phyloP scores from a whole-genome alignment of 2,888 invertebrate genomes.

The Eristalinus aeneus region DNA sequence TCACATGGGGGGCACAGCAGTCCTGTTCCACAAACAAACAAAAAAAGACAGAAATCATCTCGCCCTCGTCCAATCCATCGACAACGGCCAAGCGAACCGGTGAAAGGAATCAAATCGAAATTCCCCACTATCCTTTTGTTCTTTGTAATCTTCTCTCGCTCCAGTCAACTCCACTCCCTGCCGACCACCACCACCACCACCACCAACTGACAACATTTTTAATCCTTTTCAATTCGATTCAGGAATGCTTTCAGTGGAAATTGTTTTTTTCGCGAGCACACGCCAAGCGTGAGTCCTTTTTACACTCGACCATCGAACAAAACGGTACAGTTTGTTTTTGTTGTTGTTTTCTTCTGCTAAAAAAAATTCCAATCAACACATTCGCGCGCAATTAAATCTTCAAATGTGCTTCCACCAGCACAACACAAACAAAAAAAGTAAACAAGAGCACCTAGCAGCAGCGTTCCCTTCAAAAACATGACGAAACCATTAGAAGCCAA shows the following conservation, averaged over 20 bases:
- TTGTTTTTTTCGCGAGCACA: conserved; percentile 19
- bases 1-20: not conserved
- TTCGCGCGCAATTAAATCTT: conserved; percentile 66
- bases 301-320: conserved; percentile 25
- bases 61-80: not conserved
- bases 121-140: not conserved
- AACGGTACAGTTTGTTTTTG: not conserved
- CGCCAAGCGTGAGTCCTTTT: conserved; percentile 43
- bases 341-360: not conserved
- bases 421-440: no score
- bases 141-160: not conserved
- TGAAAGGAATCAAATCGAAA: not conserved
- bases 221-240: conserved; percentile 56
- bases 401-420: conserved; percentile 20
- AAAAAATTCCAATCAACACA: conserved; percentile 64
- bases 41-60: no score
- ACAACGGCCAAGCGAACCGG: not conserved
- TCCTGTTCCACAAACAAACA: not conserved
- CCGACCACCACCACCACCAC: not conserved
- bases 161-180: not conserved
- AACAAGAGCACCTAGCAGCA: no score
- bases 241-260: conserved; percentile 64
- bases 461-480: not conserved
- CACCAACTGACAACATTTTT: conserved; percentile 35
- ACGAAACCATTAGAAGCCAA: not conserved